A percentile compares a stretch with the other conserved stretches of the same genome.
These are phyloP conservation scores for Mallotus villosus DNA, from an alignment of 2,797 vertebrate species.

Conservation along the genomic window DNA sequence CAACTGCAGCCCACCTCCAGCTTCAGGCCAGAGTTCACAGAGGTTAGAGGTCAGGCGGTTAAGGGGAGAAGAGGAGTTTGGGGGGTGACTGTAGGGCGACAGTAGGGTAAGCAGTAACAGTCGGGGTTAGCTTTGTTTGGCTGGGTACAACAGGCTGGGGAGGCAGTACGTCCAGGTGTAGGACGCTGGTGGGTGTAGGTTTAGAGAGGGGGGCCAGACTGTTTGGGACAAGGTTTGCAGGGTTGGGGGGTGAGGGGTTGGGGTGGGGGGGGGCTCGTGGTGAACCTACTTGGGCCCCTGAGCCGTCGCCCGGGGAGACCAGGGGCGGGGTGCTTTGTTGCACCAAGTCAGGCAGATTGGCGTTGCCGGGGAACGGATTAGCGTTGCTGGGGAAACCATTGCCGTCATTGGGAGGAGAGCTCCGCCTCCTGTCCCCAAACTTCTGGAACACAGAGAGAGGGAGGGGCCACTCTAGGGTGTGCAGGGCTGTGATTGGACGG, in stretches of 20 bases:
- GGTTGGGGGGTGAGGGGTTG: not conserved
- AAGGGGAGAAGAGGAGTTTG: not conserved
- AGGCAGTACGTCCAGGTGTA: not conserved
- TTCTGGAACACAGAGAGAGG: constrained; percentile 82
- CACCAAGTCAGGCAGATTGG: constrained; percentile 95
- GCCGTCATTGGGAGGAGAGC: constrained; percentile 85
- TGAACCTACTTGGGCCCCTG: constrained; percentile 78
- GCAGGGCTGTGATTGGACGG: not conserved
- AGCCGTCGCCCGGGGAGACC: constrained; percentile 85
- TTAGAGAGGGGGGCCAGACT: not conserved
- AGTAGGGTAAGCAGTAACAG: not conserved
- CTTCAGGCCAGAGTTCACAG: not conserved
- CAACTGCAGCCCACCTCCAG: not conserved
- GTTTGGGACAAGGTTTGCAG: not conserved
- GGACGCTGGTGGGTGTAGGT: not conserved
- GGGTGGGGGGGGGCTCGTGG: constrained; percentile 6
- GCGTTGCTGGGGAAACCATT: constrained; percentile 89
- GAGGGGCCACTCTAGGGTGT: constrained; percentile 57
- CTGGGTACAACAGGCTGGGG: no score
- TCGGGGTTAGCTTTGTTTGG: not conserved
- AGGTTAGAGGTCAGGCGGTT: not conserved
- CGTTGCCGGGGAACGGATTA: constrained; percentile 89
- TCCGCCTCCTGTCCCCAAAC: constrained; percentile 85
- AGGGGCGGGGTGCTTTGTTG: constrained; percentile 91
- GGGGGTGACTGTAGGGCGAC: not conserved